Evolutionary conservation across 64 coral and sea anemone species (phyloP).

Genomic region (Montipora foliosa): DNA sequence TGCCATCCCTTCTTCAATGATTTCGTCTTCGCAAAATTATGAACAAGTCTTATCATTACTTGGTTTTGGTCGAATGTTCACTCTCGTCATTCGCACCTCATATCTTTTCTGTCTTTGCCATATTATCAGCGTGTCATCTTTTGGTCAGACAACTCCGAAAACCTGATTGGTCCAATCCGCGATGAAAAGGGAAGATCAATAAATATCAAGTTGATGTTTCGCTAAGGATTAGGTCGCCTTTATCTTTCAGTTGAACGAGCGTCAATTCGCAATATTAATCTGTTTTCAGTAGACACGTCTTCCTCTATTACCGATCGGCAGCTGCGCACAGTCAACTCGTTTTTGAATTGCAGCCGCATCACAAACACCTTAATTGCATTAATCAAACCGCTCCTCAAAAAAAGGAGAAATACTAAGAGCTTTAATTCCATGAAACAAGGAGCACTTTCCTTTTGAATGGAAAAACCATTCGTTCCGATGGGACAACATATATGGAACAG

Average conservation of each 20-base stretch:
- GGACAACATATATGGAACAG: too few species aligned
- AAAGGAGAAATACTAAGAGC: neutral
- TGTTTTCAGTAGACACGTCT: neutral
- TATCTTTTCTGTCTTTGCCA: neutral
- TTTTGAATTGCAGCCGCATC: neutral
- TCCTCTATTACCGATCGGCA: neutral
- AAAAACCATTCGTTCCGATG: too few species aligned
- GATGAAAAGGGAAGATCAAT: neutral
- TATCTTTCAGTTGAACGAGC: neutral
- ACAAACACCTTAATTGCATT: slow-evolving; percentile 19
- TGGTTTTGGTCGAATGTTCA: neutral
- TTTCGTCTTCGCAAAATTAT: too few species aligned
- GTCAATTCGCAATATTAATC: neutral
- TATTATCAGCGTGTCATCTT: neutral
- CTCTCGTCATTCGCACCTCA: neutral
- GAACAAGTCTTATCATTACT: too few species aligned
- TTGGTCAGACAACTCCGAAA: neutral
- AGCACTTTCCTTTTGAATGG: too few species aligned
- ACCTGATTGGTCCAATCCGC: neutral
- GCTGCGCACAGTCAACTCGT: neutral
- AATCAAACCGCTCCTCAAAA: neutral
- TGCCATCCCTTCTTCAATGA: too few species aligned
- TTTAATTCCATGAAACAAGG: neutral
- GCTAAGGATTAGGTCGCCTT: neutral
- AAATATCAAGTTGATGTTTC: neutral